A percentile compares a stretch with the other conserved stretches of the same genome.
These are phyloP conservation scores for Epinephelus fuscoguttatus DNA, from an alignment of 2,113 vertebrate genomes.

Conservation along the genomic window DNA sequence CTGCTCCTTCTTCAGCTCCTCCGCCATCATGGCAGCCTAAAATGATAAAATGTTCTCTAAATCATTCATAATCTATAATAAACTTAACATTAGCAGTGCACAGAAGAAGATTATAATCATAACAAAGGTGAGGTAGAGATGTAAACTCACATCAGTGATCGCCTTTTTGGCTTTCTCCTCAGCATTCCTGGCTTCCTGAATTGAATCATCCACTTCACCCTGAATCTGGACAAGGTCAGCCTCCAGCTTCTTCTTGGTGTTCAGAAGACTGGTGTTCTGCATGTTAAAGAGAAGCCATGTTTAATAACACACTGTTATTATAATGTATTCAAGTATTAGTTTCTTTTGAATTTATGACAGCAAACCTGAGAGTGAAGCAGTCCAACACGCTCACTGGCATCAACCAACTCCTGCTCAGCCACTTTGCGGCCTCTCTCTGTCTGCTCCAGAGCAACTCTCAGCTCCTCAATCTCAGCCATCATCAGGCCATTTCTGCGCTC, in stretches of 20 bases:
- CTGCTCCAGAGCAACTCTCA: conserved; percentile 75
- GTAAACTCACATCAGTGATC: conserved; percentile 87
- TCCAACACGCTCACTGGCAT: conserved; percentile 91
- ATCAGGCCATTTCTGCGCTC: conserved; percentile 84
- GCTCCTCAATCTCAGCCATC: conserved; percentile 74
- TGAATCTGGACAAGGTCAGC: conserved; percentile 71
- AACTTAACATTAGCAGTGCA: not conserved
- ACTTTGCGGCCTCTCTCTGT: conserved; percentile 86
- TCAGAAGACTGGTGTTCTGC: conserved; percentile 77
- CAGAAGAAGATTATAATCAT: not conserved
- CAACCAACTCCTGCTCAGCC: conserved; percentile 92
- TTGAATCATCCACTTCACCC: conserved; percentile 75
- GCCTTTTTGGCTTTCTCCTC: conserved; percentile 97
- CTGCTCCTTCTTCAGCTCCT: conserved; percentile 94
- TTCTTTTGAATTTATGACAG: not conserved
- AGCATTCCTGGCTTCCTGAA: conserved; percentile 86
- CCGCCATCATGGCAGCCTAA: conserved; percentile 90
- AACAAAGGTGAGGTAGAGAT: not conserved
- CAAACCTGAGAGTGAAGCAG: conserved; percentile 92
- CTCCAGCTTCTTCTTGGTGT: conserved; percentile 81
- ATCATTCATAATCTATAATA: not conserved
- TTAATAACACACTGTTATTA: not conserved
- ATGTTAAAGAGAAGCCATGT: not conserved
- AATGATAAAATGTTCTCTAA: not conserved
- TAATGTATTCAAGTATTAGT: not conserved